Evolutionary conservation across 2,888 invertebrate species (phyloP).

Genomic region (Synergus laeviventris): DNA sequence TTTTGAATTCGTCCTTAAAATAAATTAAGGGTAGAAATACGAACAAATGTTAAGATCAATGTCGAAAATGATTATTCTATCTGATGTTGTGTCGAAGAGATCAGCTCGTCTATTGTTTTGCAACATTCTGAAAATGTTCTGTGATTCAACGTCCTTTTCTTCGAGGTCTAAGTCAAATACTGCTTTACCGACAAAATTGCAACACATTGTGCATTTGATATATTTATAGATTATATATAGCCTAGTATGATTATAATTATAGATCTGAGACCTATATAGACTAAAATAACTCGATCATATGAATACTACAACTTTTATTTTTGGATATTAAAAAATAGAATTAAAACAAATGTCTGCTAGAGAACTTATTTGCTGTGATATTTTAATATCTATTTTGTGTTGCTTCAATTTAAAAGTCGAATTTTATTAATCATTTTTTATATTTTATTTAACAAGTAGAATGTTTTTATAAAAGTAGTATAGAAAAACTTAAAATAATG

Average conservation of each 20-base stretch:
- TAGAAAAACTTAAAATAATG: not conserved
- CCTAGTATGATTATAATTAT: not conserved
- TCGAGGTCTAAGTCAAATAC: conserved; percentile 42
- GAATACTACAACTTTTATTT: not conserved
- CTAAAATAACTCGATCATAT: not conserved
- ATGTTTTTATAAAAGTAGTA: too few relatives aligned
- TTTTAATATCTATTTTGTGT: not conserved
- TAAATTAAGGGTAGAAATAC: conserved; percentile 34
- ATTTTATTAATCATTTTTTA: not conserved
- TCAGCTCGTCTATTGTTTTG: conserved; percentile 23
- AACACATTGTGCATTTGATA: conserved; percentile 16
- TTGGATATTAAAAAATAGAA: not conserved
- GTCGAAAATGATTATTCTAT: not conserved
- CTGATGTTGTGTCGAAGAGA: not conserved
- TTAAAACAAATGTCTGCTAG: not conserved
- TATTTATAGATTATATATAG: conserved; percentile 12
- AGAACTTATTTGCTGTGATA: not conserved
- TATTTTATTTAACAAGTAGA: too few relatives aligned
- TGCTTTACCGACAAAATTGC: conserved; percentile 47
- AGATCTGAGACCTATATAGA: not conserved
- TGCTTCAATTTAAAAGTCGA: not conserved
- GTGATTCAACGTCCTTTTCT: conserved; percentile 43
- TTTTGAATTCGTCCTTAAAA: conserved; percentile 37
- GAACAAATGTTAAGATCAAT: not conserved
- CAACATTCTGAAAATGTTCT: conserved; percentile 42